Evolutionary conservation across 2,797 vertebrate genomes (phyloP).

Genomic region (Thalassophryne amazonica): DNA sequence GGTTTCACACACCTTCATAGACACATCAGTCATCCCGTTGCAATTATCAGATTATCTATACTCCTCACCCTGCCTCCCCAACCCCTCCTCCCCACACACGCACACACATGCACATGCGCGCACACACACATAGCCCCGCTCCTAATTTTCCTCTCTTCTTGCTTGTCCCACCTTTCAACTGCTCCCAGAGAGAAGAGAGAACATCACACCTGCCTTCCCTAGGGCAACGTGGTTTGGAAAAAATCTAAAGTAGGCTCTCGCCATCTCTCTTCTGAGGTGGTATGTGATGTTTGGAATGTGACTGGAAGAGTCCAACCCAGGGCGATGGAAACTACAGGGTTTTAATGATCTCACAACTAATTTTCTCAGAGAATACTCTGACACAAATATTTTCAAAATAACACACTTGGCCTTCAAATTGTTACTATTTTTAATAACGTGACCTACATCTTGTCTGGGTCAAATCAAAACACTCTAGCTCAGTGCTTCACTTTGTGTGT

Average conservation of each 20-base stretch:
- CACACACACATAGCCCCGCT: too few species aligned
- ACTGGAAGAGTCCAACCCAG: conserved; percentile 30
- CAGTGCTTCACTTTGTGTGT: conserved; percentile 13
- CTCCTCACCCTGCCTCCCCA: too few species aligned
- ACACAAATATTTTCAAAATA: conserved; percentile 38
- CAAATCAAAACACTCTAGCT: conserved; percentile 35
- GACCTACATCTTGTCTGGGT: conserved; percentile 60
- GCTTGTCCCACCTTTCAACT: conserved; percentile 32
- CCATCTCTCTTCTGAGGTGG: background rate
- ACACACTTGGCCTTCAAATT: conserved; percentile 46
- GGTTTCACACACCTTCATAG: too few species aligned
- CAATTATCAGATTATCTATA: too few species aligned
- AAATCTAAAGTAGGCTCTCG: conserved; percentile 48
- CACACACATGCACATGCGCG: too few species aligned
- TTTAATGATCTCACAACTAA: conserved; percentile 28
- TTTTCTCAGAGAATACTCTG: conserved; percentile 30
- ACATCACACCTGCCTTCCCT: conserved; percentile 76
- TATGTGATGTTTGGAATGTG: conserved; percentile 26
- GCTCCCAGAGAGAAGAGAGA: conserved; percentile 50
- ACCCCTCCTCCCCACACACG: too few species aligned
- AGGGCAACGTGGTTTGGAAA: conserved; percentile 57
- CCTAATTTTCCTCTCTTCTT: conserved; percentile 24
- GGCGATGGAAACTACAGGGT: conserved; percentile 16
- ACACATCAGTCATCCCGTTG: too few species aligned
- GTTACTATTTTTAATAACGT: conserved; percentile 49